A percentile compares a stretch with the other conserved stretches of the same genome.
Evolutionary conservation across 1,140 invertebrate genomes (phyloP).

Genomic region (Helicorthomorpha holstii): DNA sequence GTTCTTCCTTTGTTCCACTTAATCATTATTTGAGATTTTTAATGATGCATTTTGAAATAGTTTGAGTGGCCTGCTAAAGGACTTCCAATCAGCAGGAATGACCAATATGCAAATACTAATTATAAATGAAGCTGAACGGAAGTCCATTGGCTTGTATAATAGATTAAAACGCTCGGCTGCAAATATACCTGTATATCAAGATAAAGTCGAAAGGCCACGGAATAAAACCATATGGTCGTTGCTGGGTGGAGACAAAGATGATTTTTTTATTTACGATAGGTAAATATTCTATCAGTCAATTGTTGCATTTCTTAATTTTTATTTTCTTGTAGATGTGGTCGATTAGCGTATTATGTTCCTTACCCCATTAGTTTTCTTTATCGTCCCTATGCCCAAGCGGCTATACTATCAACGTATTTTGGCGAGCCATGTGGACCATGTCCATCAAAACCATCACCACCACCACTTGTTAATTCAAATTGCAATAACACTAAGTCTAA

Average conservation of each 20-base stretch:
- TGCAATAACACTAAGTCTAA: too few species aligned
- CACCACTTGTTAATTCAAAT: too few species aligned
- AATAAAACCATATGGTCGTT: constrained; percentile 16
- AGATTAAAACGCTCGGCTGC: constrained; percentile 12
- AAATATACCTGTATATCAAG: constrained; percentile 21
- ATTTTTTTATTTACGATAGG: constrained; percentile 25
- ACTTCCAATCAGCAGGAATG: constrained; percentile 10
- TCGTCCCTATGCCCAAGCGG: constrained; percentile 13
- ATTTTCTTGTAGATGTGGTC: constrained; percentile 18
- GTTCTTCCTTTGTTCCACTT: too few species aligned
- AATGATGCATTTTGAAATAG: too few species aligned
- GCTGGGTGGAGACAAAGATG: constrained; percentile 21
- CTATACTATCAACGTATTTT: constrained; percentile 15
- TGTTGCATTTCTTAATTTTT: constrained; percentile 1
- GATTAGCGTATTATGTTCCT: constrained; percentile 18
- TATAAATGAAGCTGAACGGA: constrained; percentile 17
- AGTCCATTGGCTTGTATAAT: constrained; percentile 7
- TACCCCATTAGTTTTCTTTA: constrained; percentile 19
- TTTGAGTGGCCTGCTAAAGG: constrained; percentile 14
- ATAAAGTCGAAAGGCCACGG: constrained; percentile 11
- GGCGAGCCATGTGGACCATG: constrained; percentile 13
- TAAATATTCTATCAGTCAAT: constrained; percentile 7
- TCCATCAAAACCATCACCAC: not conserved
- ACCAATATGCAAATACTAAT: constrained; percentile 20
- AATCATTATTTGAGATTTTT: too few species aligned